Percentiles rank a stretch among this genome's conserved stretches.
Evolutionary conservation across 2,797 vertebrate genomes (phyloP).

Genomic region (Merluccius polli): DNA sequence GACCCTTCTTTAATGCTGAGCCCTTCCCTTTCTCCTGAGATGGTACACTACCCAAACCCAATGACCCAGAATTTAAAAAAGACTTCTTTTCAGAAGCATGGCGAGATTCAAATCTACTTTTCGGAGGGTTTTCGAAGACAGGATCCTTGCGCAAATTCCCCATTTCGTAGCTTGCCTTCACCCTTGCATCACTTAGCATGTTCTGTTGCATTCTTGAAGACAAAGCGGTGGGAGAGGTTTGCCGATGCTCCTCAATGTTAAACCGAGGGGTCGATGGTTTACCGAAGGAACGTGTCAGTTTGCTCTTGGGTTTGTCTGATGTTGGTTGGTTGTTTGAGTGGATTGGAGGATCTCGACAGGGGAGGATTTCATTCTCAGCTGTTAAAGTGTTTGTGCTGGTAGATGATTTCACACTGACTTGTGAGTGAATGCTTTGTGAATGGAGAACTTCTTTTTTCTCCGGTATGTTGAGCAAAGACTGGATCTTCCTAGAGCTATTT

Average conservation of each 20-base stretch:
- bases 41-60: slow-evolving; percentile 36
- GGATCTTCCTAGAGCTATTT: slow-evolving; percentile 83
- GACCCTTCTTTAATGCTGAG: slow-evolving; percentile 58
- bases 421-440: slow-evolving; percentile 66
- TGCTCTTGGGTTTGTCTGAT: too few relatives aligned
- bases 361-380: slow-evolving; percentile 72
- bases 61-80: neutral
- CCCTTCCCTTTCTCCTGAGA: slow-evolving; percentile 69
- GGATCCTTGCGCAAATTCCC: slow-evolving; percentile 58
- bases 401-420: slow-evolving; percentile 72
- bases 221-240: slow-evolving; percentile 24
- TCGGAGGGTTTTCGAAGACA: slow-evolving; percentile 69
- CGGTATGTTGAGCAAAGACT: slow-evolving; percentile 83
- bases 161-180: slow-evolving; percentile 38
- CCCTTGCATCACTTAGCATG: slow-evolving; percentile 11
- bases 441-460: slow-evolving; percentile 79
- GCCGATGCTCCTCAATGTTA: slow-evolving; percentile 78
- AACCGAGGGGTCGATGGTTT: slow-evolving; percentile 80
- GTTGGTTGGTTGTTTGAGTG: slow-evolving; percentile 60
- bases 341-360: slow-evolving; percentile 43
- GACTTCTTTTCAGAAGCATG: slow-evolving; percentile 74
- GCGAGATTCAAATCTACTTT: slow-evolving; percentile 86
- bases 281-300: neutral
- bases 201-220: slow-evolving; percentile 22
- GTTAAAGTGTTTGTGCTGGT: slow-evolving; percentile 84